A percentile compares a stretch with the other conserved stretches of the same genome.
Evolutionary conservation across 2,113 vertebrate species (phyloP).

Genomic region (Perca flavescens): DNA sequence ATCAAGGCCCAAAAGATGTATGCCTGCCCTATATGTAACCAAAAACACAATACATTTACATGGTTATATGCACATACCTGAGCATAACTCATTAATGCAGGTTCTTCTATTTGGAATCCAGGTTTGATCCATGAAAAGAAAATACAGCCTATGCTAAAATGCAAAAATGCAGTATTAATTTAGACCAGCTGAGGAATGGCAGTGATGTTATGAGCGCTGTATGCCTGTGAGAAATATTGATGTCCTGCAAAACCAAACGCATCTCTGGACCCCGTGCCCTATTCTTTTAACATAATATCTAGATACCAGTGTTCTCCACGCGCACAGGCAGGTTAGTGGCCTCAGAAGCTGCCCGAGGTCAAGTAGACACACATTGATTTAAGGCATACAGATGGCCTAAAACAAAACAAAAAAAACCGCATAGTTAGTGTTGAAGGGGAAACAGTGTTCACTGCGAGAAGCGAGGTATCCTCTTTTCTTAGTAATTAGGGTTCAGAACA

Average conservation of each 20-base stretch:
- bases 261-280: constrained; percentile 38
- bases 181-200: constrained; percentile 61
- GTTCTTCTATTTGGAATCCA: constrained; percentile 79
- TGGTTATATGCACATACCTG: constrained; percentile 88
- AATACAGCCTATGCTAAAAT: constrained; percentile 71
- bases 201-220: constrained; percentile 56
- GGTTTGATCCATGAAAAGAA: constrained; percentile 73
- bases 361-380: constrained; percentile 73
- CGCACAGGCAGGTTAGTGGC: constrained; percentile 52
- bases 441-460: constrained; percentile 56
- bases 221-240: constrained; percentile 45
- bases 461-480: constrained; percentile 41
- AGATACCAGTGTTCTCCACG: constrained; percentile 34
- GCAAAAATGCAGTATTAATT: constrained; percentile 62
- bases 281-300: constrained; percentile 49
- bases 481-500: constrained; percentile 35
- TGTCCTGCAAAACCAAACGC: constrained; percentile 58
- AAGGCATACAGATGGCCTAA: constrained; percentile 81
- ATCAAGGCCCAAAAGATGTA: constrained; percentile 79
- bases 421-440: constrained; percentile 52
- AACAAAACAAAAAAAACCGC: constrained; percentile 47
- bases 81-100: constrained; percentile 85
- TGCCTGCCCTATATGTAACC: constrained; percentile 77
- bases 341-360: constrained; percentile 62
- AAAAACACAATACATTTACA: constrained; percentile 85